Conservation (phyloP, 2,113 vertebrate species). For the Oreocharis arfaki region DNA sequence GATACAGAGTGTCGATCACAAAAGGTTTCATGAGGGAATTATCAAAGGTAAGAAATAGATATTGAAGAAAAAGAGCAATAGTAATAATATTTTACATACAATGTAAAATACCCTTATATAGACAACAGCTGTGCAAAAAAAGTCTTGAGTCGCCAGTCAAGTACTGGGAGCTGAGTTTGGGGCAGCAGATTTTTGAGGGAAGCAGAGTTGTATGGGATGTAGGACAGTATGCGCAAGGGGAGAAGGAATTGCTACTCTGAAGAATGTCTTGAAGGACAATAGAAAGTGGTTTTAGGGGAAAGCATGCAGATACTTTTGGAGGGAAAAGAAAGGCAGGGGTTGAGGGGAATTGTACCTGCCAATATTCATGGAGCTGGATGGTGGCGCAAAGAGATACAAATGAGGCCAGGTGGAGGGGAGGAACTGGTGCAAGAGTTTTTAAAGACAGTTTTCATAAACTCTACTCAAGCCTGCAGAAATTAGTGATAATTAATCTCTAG, state of each 20-base stretch:
- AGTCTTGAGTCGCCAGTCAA: neutral
- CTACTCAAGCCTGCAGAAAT: neutral
- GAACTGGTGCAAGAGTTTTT: neutral
- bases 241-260: neutral
- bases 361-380: neutral
- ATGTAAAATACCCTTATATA: neutral
- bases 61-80: neutral
- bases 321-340: accelerated
- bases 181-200: neutral
- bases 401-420: no score
- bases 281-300: neutral
- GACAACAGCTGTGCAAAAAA: neutral
- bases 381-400: accelerated
- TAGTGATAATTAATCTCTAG: constrained; percentile 19
- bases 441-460: neutral
- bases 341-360: no score
- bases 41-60: neutral
- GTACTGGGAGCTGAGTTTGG: neutral
- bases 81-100: neutral
- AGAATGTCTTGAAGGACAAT: neutral
- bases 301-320: neutral
- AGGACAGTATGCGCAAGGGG: neutral
- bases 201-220: neutral
- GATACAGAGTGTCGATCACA: neutral
- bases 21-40: neutral